These are phyloP conservation scores for Sisor rabdophorus DNA, from an alignment of 2,113 vertebrate species.

Conservation along the genomic window DNA sequence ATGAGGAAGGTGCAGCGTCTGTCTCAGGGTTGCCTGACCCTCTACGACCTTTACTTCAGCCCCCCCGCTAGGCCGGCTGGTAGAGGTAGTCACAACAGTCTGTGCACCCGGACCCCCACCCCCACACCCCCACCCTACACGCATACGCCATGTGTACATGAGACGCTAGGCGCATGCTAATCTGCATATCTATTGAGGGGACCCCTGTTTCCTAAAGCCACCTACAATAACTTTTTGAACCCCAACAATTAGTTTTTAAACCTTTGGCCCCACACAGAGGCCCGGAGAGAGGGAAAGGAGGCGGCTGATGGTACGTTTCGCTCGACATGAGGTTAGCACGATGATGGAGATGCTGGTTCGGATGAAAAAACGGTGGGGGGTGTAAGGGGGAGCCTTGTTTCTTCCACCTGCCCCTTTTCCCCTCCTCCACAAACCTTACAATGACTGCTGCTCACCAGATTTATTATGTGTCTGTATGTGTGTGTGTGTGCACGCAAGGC, in stretches of 20 bases:
- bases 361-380: conserved; percentile 1
- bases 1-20: conserved; percentile 60
- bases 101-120: conserved; percentile 51
- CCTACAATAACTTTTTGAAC: conserved; percentile 48
- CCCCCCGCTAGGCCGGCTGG: conserved; percentile 56
- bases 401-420: conserved; percentile 43
- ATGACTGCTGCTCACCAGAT: conserved; percentile 41
- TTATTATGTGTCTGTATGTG: conserved; percentile 35
- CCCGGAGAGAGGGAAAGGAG: conserved; percentile 16
- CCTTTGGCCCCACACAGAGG: conserved; percentile 47
- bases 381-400: conserved; percentile 24
- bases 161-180: conserved; percentile 64
- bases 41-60: conserved; percentile 36
- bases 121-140: conserved; percentile 1
- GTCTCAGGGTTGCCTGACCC: conserved; percentile 56
- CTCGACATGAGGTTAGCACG: conserved; percentile 23
- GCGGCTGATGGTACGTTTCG: conserved; percentile 13
- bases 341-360: conserved; percentile 22
- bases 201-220: conserved; percentile 41
- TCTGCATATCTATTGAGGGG: conserved; percentile 81
- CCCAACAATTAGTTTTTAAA: conserved; percentile 42
- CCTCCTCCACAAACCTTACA: conserved; percentile 46
- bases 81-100: conserved; percentile 53
- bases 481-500: conserved; percentile 25
- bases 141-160: conserved; percentile 32